Conservation (phyloP, 2,888 invertebrate genomes). For the Caenorhabditis sulstoni region DNA sequence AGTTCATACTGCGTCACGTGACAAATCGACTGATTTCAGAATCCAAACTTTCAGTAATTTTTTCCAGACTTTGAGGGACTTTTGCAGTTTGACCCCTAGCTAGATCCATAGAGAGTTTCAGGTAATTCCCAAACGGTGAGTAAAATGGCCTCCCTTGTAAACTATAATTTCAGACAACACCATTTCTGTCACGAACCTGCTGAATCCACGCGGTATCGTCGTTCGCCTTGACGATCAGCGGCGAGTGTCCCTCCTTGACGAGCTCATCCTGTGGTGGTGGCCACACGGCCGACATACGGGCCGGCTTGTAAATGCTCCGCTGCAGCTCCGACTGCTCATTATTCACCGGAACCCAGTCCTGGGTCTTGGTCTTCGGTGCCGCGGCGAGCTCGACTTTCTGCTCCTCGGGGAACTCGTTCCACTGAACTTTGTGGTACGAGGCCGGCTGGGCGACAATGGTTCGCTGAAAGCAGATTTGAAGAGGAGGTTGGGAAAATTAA, state of each 20-base stretch:
- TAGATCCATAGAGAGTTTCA: no score
- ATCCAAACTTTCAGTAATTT: no score
- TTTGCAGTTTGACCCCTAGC: no score
- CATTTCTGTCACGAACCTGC: no score
- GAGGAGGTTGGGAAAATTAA: no score
- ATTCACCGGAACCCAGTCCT: slow-evolving; percentile 77
- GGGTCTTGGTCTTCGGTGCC: slow-evolving; percentile 75
- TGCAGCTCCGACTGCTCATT: slow-evolving; percentile 67
- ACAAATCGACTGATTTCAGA: no score
- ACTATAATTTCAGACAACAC: no score
- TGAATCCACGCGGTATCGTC: slow-evolving; percentile 78
- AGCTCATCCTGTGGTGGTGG: slow-evolving; percentile 77
- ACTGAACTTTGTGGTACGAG: slow-evolving; percentile 71
- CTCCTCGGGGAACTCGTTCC: slow-evolving; percentile 79
- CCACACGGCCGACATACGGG: slow-evolving; percentile 74
- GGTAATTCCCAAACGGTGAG: no score
- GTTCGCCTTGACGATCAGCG: slow-evolving; percentile 63
- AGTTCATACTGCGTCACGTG: no score
- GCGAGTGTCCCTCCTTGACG: slow-evolving; percentile 65
- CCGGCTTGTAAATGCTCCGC: slow-evolving; percentile 73
- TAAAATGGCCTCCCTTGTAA: no score
- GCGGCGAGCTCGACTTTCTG: slow-evolving; percentile 61
- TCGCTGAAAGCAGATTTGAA: slow-evolving; percentile 63
- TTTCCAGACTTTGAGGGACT: no score
- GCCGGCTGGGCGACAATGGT: slow-evolving; percentile 77